Conservation (phyloP, 2,113 vertebrate species). For the Dipodomys ordii region DNA sequence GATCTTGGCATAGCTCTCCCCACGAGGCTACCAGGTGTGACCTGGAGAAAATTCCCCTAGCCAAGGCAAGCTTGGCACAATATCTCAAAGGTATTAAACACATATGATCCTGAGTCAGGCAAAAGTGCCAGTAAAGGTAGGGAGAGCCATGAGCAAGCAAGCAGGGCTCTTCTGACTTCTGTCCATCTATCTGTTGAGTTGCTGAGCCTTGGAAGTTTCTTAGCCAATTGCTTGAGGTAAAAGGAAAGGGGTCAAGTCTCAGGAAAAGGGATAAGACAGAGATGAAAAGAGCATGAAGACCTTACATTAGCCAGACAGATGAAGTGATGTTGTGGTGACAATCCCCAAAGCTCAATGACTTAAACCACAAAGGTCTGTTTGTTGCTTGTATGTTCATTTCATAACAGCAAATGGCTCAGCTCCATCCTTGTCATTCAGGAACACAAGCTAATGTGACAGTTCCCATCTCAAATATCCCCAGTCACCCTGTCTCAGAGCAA, state of each 20-base stretch:
- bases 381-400: background rate
- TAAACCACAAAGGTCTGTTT: background rate
- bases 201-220: background rate
- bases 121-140: background rate
- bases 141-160: background rate
- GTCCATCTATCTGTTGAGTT: background rate
- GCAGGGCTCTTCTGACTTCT: background rate
- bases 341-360: background rate
- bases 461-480: background rate
- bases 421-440: background rate
- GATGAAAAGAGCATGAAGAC: background rate
- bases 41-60: background rate
- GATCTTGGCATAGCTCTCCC: background rate
- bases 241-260: background rate
- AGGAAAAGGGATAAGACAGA: background rate
- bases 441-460: background rate
- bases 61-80: background rate
- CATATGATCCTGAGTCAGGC: background rate
- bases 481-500: background rate
- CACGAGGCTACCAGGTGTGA: background rate
- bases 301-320: background rate
- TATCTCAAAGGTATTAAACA: background rate
- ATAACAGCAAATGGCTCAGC: background rate
- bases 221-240: background rate
- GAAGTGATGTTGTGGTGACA: background rate